Percentiles rank a stretch among this genome's conserved stretches.
Conservation (phyloP, 2,888 invertebrate species). For the Dromius quadrimaculatus region DNA sequence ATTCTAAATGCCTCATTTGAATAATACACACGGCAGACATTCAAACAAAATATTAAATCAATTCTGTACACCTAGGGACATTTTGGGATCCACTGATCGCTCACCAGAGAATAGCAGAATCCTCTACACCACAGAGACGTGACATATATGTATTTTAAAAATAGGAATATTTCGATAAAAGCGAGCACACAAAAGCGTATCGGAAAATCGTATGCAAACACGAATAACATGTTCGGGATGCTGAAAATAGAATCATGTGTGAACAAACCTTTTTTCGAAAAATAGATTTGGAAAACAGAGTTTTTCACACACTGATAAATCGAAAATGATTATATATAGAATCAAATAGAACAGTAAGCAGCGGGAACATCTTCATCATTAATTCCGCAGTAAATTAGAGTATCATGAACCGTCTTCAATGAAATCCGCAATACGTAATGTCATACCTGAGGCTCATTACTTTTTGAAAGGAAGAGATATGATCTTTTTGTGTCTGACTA, state of each 20-base stretch:
- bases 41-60: slow-evolving; percentile 9
- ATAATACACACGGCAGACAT: background rate
- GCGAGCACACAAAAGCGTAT: slow-evolving; percentile 69
- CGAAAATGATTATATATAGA: no score
- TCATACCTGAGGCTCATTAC: no score
- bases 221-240: slow-evolving; percentile 69
- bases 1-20: background rate
- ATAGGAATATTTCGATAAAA: slow-evolving; percentile 62
- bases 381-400: no score
- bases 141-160: slow-evolving; percentile 7
- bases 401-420: background rate
- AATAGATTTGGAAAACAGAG: background rate
- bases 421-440: background rate
- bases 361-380: no score
- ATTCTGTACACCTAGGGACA: slow-evolving; percentile 4
- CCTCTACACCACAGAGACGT: background rate
- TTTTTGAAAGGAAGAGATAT: background rate
- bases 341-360: no score
- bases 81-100: slow-evolving; percentile 14
- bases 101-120: slow-evolving; percentile 13
- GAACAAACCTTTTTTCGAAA: background rate
- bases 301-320: no score
- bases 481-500: background rate
- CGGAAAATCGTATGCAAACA: slow-evolving; percentile 3
- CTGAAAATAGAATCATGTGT: slow-evolving; percentile 12